These are phyloP conservation scores for Melanargia galathea DNA, from an alignment of 2,888 invertebrate genomes.

Conservation along the genomic window DNA sequence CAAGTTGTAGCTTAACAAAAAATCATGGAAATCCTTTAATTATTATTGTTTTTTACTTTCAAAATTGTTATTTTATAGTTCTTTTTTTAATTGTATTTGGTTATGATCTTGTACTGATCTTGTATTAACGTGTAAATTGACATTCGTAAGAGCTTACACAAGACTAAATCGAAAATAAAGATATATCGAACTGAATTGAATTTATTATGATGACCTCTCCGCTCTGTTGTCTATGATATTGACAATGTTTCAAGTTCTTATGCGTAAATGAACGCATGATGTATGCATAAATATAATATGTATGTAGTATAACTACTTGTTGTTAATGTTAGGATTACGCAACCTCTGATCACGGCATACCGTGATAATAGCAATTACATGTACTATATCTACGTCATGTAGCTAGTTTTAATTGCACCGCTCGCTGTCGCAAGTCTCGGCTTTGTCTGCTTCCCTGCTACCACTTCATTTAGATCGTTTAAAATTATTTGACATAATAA, in stretches of 20 bases:
- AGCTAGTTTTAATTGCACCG: conserved; percentile 50
- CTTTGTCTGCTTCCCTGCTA: conserved; percentile 53
- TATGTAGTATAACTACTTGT: background rate
- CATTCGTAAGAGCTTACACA: no score
- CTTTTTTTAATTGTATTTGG: no score
- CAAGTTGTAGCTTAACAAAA: no score
- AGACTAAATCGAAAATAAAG: no score
- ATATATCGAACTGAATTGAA: no score
- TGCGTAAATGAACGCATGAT: background rate
- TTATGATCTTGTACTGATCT: no score
- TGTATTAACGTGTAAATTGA: no score
- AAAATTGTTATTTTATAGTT: no score
- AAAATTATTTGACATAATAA: conserved; percentile 30
- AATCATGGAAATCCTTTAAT: no score
- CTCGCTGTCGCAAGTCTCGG: conserved; percentile 58
- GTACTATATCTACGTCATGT: conserved; percentile 54
- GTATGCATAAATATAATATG: background rate
- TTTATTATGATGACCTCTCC: no score
- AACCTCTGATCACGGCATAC: conserved; percentile 43
- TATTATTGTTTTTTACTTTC: no score
- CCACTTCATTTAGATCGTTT: conserved; percentile 41
- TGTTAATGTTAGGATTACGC: conserved; percentile 27
- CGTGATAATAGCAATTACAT: conserved; percentile 63
- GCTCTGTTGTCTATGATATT: no score
- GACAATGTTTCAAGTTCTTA: background rate